phyloP scores from a whole-genome alignment of 37 sponge, comb jelly and placozoan genomes.

The Theonella swinhoei region DNA sequence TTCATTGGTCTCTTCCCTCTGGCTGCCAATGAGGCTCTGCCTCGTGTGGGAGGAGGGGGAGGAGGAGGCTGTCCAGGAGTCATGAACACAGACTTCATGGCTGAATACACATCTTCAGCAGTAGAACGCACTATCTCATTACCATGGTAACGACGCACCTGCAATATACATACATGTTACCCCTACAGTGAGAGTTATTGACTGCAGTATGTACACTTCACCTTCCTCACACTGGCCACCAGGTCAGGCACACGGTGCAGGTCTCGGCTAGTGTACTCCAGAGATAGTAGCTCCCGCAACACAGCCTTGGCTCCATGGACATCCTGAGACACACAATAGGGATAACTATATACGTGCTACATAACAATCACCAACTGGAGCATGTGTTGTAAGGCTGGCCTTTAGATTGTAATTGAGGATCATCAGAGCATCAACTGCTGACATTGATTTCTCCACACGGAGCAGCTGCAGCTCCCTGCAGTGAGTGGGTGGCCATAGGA shows the following conservation, averaged over 20 bases:
- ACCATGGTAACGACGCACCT: background rate
- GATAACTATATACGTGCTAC: too few species aligned
- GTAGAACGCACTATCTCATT: background rate
- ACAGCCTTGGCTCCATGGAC: slow-evolving; percentile 19
- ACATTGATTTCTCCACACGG: slow-evolving; percentile 18
- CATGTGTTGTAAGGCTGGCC: slow-evolving; percentile 40
- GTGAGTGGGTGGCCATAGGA: too few species aligned
- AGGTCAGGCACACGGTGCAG: slow-evolving; percentile 56
- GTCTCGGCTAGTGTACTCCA: slow-evolving; percentile 15
- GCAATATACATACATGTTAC: too few species aligned
- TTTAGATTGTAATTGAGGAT: slow-evolving; percentile 70
- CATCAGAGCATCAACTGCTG: slow-evolving; percentile 26
- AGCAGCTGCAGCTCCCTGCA: background rate
- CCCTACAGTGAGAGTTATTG: background rate
- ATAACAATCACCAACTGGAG: too few species aligned
- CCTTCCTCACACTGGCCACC: slow-evolving; percentile 68
- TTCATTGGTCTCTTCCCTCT: too few species aligned
- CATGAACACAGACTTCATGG: background rate
- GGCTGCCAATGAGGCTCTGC: too few species aligned
- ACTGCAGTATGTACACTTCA: background rate
- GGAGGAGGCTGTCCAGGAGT: background rate
- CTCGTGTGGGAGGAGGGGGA: background rate
- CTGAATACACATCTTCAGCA: background rate
- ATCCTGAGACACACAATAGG: slow-evolving; percentile 36
- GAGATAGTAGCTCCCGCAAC: slow-evolving; percentile 13